phyloP scores from a whole-genome alignment of 2,888 invertebrate genomes.

The Tenodera sinensis region DNA sequence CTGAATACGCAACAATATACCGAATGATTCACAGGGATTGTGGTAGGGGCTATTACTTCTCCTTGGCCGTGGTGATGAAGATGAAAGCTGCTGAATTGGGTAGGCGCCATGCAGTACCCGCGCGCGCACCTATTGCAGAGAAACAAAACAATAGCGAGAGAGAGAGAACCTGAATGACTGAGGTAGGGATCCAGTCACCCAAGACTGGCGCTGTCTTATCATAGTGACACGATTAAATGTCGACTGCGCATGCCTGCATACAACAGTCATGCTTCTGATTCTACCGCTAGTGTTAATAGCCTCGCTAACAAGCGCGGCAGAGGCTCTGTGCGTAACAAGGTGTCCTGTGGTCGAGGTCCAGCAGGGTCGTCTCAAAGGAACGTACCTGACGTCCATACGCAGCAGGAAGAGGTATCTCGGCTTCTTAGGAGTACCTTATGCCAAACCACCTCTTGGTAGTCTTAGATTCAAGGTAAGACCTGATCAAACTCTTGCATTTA shows the following conservation, averaged over 20 bases:
- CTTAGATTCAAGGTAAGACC: neutral
- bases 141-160: neutral
- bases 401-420: neutral
- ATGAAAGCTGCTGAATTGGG: no score
- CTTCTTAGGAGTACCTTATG: neutral
- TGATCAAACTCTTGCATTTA: no score
- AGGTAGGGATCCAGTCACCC: neutral
- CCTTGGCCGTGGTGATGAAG: no score
- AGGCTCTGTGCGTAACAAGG: neutral
- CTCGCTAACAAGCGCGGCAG: neutral
- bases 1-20: no score
- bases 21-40: no score
- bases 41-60: no score
- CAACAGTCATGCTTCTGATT: neutral
- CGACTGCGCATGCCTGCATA: neutral
- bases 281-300: neutral
- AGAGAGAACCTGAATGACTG: no score
- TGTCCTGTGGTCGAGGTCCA: neutral
- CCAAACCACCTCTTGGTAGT: neutral
- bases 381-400: neutral
- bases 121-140: neutral
- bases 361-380: neutral
- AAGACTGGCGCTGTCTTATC: neutral
- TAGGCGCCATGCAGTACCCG: no score
- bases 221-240: neutral